A percentile compares a stretch with the other conserved stretches of the same genome.
These are phyloP conservation scores for Scopus umbretta DNA, from an alignment of 2,113 vertebrate species.

Conservation along the genomic window DNA sequence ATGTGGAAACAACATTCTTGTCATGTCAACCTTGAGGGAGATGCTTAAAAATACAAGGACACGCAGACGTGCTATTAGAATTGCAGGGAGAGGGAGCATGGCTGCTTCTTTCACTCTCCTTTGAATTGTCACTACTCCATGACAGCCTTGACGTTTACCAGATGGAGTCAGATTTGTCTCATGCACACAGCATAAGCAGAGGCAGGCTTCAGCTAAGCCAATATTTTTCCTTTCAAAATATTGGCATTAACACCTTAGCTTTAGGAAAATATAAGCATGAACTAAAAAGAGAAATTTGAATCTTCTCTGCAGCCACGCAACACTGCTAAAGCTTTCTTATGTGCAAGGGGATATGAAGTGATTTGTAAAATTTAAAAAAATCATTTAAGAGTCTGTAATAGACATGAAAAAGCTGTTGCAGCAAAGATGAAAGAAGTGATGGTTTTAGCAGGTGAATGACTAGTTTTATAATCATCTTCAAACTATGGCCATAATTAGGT, in stretches of 20 bases:
- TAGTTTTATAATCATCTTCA: neutral
- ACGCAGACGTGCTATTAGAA: neutral
- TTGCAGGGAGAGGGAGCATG: neutral
- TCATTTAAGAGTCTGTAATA: neutral
- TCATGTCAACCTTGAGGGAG: neutral
- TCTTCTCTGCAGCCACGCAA: neutral
- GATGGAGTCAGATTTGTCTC: slow-evolving; percentile 40
- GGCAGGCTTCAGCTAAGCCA: slow-evolving; percentile 27
- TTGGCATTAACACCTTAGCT: slow-evolving; percentile 37
- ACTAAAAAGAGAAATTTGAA: neutral
- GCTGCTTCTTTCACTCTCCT: slow-evolving; percentile 2
- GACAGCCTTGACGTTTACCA: slow-evolving; percentile 37
- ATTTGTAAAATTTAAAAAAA: neutral
- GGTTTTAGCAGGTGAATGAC: neutral
- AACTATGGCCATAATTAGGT: neutral
- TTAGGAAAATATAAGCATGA: slow-evolving; percentile 28
- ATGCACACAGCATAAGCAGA: neutral
- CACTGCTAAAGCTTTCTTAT: neutral
- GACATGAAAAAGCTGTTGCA: neutral
- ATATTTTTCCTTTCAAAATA: slow-evolving; percentile 50
- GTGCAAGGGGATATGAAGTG: neutral
- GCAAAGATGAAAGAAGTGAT: neutral
- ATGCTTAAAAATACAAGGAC: neutral
- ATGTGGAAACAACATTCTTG: neutral
- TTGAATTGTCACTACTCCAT: slow-evolving; percentile 31